phyloP scores from a whole-genome alignment of 2,113 vertebrate genomes.

The Hippopotamus amphibius region DNA sequence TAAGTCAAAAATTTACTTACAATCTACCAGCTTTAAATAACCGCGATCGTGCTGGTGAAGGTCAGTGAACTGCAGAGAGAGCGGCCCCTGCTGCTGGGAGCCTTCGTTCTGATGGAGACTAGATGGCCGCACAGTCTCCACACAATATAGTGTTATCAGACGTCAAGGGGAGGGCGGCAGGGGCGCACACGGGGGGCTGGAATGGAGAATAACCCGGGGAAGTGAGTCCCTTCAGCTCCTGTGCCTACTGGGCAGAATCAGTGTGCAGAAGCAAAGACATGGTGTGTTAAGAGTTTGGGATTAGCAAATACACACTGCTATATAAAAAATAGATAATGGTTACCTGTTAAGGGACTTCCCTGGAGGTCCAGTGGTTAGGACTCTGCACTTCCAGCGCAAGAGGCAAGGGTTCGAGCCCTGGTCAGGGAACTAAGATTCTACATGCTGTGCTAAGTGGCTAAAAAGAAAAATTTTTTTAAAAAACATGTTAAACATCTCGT shows the following conservation, averaged over 20 bases:
- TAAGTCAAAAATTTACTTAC: not conserved
- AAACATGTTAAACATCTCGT: not conserved
- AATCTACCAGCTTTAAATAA: not conserved
- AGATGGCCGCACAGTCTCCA: fast-evolving
- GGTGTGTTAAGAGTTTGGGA: not conserved
- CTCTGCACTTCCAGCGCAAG: too few species aligned
- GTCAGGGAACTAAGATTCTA: too few species aligned
- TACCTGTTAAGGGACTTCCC: not conserved
- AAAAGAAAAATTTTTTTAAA: too few species aligned
- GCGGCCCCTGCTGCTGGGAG: fast-evolving
- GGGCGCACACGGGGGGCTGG: not conserved
- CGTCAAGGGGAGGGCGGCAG: fast-evolving
- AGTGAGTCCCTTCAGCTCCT: not conserved
- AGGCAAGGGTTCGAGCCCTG: too few species aligned
- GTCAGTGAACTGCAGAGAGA: too few species aligned
- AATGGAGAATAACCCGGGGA: not conserved
- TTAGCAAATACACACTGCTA: not conserved
- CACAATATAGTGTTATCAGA: too few species aligned
- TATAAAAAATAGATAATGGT: not conserved
- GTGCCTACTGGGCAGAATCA: not conserved
- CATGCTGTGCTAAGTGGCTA: too few species aligned
- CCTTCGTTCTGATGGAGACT: not conserved
- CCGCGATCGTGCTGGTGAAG: too few species aligned
- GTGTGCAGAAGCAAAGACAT: not conserved
- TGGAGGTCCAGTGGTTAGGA: too few species aligned